Evolutionary conservation across 1,140 invertebrate species (phyloP), one percentile per base, ranked within the genome.

Genomic region (Drosophila mayri): DNA sequence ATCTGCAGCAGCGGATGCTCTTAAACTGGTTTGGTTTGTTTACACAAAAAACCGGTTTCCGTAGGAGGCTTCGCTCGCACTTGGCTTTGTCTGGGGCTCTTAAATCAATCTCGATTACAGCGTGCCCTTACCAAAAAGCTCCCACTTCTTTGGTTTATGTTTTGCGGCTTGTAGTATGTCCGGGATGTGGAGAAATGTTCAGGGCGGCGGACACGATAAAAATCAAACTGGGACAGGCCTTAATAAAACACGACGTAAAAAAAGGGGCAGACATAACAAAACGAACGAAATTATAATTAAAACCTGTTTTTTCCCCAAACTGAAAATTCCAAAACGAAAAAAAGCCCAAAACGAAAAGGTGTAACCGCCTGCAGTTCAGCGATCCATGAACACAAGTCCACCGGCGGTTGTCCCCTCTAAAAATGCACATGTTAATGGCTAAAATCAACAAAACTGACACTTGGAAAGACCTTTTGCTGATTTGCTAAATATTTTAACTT

Each of bases 181-280:
- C 75, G 75, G 75, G 46, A 80, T 87, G 79, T 61, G 64, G 78
- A 83, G 84, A 87, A 88, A 83, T 87, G 84, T 43, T 64, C 76
- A 52, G 54, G 52, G 54, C 61, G 73, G 54, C 61, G 73, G 66
- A 47, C 57, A 72, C 68, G 78, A 79, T 86, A 75, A 86, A 81
- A 74, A 78, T 86, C 82, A 80, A 87, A 88, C 68, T 87, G 80
- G 84, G 80, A 88, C 84, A 88, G 72, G 72, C 66, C 83, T 70
- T 57, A 62, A 81, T 79, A 82, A 75, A 81, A 73, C 77, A 43
- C 25, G 64, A 38, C 44, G 59, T 58, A 79, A 76, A 77, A 77
- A 77, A 67, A 64, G 35, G 18, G 50, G 65, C 64, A 64, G 43
- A 28, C 47, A 30, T 18, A 49, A 37, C 52, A 54, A 37, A 65